Conservation (phyloP, 2,797 vertebrate species). For the Phoebastria nigripes region DNA sequence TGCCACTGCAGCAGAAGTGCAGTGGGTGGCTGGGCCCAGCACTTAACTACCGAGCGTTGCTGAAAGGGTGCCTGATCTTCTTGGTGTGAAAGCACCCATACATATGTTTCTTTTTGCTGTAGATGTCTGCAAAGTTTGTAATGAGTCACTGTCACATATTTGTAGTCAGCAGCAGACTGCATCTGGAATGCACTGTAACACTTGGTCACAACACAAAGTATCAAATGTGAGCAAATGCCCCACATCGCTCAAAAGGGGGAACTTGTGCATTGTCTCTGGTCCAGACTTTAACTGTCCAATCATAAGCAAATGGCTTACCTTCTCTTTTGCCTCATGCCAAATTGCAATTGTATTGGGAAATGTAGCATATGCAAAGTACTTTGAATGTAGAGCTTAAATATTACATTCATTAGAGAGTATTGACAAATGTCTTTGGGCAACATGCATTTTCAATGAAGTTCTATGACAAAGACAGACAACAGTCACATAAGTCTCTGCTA, state of each 20-base stretch:
- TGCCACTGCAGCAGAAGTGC: rapidly evolving
- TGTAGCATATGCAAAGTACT: neutral
- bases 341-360: neutral
- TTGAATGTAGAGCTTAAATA: neutral
- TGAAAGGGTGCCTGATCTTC: neutral
- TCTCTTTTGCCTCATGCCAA: neutral
- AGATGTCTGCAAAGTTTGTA: neutral
- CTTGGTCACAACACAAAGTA: neutral
- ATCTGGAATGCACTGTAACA: neutral
- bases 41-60: neutral
- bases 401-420: neutral
- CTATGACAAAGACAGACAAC: neutral
- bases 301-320: neutral
- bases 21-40: neutral
- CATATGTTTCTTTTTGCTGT: neutral
- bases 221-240: neutral
- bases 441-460: neutral
- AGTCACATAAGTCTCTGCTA: neutral
- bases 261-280: neutral
- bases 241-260: neutral
- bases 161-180: neutral
- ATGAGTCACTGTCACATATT: neutral
- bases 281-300: neutral
- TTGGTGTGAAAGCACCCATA: neutral
- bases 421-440: neutral